Percentiles rank a stretch among this genome's conserved stretches.
Evolutionary conservation across 2,888 invertebrate genomes (phyloP).

Genomic region (Pinctada fucata): DNA sequence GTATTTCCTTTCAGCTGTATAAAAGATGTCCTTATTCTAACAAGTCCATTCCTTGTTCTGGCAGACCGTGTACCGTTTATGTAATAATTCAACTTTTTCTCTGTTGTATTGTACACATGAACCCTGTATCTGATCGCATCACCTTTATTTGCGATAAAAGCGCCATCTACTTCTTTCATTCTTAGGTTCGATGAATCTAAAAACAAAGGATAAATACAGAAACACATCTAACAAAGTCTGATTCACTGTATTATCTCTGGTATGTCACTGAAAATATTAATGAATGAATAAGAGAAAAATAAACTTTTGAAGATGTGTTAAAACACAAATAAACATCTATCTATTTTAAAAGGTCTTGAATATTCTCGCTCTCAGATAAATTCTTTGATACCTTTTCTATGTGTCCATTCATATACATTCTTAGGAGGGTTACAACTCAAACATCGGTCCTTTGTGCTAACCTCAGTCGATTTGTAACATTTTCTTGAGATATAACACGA

Average conservation of each 20-base stretch:
- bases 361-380: too few relatives aligned
- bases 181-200: slow-evolving; percentile 25
- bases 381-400: slow-evolving; percentile 10
- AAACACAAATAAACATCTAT: too few relatives aligned
- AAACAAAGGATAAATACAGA: background rate
- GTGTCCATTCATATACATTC: slow-evolving; percentile 23
- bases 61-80: background rate
- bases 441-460: slow-evolving; percentile 44
- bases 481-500: slow-evolving; percentile 47
- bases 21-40: background rate
- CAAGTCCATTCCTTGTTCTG: background rate
- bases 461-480: slow-evolving; percentile 37
- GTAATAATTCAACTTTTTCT: background rate
- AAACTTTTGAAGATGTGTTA: too few relatives aligned
- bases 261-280: too few relatives aligned
- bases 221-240: too few relatives aligned
- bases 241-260: too few relatives aligned
- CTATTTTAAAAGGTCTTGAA: too few relatives aligned
- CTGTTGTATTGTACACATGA: background rate
- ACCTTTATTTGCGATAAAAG: slow-evolving; percentile 17
- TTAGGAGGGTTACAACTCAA: slow-evolving; percentile 36
- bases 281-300: too few relatives aligned
- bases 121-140: slow-evolving; percentile 21
- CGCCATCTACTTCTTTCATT: background rate
- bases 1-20: background rate